Base-by-base conservation (phyloP, 2,797 vertebrate genomes). In the Apogon hyalosoma region DNA sequence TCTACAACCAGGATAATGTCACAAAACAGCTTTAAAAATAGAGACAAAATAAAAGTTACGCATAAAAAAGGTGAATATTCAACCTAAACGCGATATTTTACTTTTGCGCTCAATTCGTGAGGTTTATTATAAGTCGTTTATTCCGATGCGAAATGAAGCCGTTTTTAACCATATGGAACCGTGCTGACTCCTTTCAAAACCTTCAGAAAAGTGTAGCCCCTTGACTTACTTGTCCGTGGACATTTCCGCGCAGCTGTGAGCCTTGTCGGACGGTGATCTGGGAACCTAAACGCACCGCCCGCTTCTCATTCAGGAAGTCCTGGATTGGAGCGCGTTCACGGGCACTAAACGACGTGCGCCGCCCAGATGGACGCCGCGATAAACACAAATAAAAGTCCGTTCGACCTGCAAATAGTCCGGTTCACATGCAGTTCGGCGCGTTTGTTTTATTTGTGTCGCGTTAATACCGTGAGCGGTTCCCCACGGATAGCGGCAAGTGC, bases 261-360 rank as follows among this genome's bases (percentile, higher is more conserved):
- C 1, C 41, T 59, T 36, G 66, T 62, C 59, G 42, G 2, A 45
- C 51, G 14, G 3, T 33, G 53, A 50, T 47, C 69, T 28, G 41
- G 54, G n/a, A 43, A 73, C 80, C 66, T 63, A 64, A 18, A 52
- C 57, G 16, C 68, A 13, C 51, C 47, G 24, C 41, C 36, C 12
- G 11, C 38, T 19, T 33, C 24, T 40, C 74, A 43, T 71, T 62
- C 85, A 88, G 90, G 90, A 92, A 92, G 87, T 92, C 42, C 38
- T 42, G n/a, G 2, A 11, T 63, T 9, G 2, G n/a, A 39, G 7
- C 24, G 42, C 53, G 18, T 41, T 36, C 38, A 12, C 15, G 31
- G 19, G 36, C 63, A 75, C 43, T 19, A 38, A 60, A 82, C 54
- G 3, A 58, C 6, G 10, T 11, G 57, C 80, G 2, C 79, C 79